Evolutionary conservation across 2,888 invertebrate species (phyloP), one percentile per base, ranked within the genome.

Genomic region (Baronia brevicornis): DNA sequence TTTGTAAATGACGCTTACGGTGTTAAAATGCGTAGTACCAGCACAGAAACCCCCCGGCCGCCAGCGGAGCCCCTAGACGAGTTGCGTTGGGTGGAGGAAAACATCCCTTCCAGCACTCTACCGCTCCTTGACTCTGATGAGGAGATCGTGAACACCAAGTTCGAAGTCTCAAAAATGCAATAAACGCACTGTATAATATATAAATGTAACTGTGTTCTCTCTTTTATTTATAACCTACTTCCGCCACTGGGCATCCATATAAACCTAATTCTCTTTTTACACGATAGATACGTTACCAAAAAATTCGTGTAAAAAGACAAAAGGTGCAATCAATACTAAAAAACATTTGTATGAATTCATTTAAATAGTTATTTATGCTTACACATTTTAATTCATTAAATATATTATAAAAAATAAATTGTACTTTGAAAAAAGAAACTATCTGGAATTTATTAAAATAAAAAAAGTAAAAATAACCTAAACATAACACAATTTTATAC

Each of bases 111-210:
- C 13, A 88, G 91, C 39, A 88, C 93, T 63, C 89, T 52, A 70
- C 93, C 55, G 48, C 90, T 67, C 78, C 89, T 50, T 69, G 93
- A 60, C 70, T 94, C 61, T 82, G 94, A 86, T 58, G 94, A 94
- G 77, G 94, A 94, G 77, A 89, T 94, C 30, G 90, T 94, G 53
- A 93, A 90, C 52, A 92, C 94, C 2, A 91, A 92, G 71, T 94
- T 94, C 68, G 94, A 94, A 82, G 91, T 94, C 44, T 94, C 93
- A 29, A 94, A 94, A 80, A 94, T 94, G 94, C 93, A 94, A 84
- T 94, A 71, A 61, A 38, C 19, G 19, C 20, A 19, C 28, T 12
- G n/a, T 40, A 40, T 40, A 44, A 22, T 61, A 51, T 61, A 63
- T 40, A 39, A 38, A 30, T 43, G 36, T 41, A 38, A 39, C 36